Base-by-base conservation (phyloP, 2,888 invertebrate genomes). In the Diaprepes abbreviatus region DNA sequence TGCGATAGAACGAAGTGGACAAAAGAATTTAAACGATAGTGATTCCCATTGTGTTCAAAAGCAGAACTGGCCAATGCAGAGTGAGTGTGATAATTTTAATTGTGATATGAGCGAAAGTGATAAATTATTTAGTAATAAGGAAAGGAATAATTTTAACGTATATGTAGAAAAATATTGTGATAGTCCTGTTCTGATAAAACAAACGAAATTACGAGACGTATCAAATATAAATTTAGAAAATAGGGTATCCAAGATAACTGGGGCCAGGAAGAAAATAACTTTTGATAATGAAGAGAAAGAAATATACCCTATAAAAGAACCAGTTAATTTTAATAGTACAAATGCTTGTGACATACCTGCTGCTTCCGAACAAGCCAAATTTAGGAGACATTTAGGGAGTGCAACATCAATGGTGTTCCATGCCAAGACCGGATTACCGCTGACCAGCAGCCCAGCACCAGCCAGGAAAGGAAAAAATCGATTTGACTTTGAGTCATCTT, bases 391-490 rank as follows among this genome's bases (percentile, higher is more conserved):
- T 28, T 86, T 94, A 77, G 92, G 91, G 77, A 92, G 90, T 52
- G 93, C 94, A 0, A 91, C 94, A 0, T 92, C 91, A 0, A 92
- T 94, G 91, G 91, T 94, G 75, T 95, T 95, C 82, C 93, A 94
- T 82, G 88, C 91, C 24, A 87, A 90, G 76, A 94, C 93, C 10
- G 94, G 94, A 0, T 85, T 95, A 58, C 95, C 95, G 0, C 84
- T 94, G 45, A 93, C 94, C 0, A 94, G 94, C 35, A 94, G 94
- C 82, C 95, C 95, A 0, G 95, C 95, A 1, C 95, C 95, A 0
- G 84, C 93, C 71, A 85, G 94, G 45, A 87, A 92, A 57, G 92
- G 93, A 1, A 91, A 90, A 74, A 89, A 90, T 62, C 90, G 92
- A 79, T 95, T 95, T 82, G 94, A 93, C 81, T 95, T 92, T 79